Evolutionary conservation across 2,888 invertebrate species (phyloP), one percentile per base, ranked within the genome.

Genomic region (Apodemia zela): DNA sequence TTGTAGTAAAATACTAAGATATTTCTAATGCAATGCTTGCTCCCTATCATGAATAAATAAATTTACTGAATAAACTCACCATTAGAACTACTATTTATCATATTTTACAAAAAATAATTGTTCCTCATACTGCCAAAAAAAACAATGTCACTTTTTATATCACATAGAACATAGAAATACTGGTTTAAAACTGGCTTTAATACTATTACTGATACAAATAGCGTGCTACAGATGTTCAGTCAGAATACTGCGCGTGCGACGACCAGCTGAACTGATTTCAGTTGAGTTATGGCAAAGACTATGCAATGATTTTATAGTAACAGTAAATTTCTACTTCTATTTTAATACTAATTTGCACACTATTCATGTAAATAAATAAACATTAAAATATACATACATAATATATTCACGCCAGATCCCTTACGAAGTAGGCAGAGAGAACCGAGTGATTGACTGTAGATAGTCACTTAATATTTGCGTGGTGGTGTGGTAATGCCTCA

Each of bases 231-330:
- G 51, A 51, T 51, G 13, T 51, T 25, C 5, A 51, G 25, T 21
- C 18, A 18, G 51, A 51, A 51, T 51, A 21, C 51, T 51, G 51
- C 51, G 51, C 51, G 13, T 6, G 51, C 21, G 51, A 21, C 51
- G 51, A 21, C 51, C 51, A 18, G 21, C 18, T 51, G 51, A 51
- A 51, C 51, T 51, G 51, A 51, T 25, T 51, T 51, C 51, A 18
- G 51, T 21, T 10, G 18, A 51, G 51, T 21, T 18, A 15, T 25
- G 54, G 21, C 54, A 54, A 54, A 54, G 54, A 54, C 15, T 54
- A 54, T 54, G 21, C 4, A 21, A 54, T 54, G 11, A 13, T 21
- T 54, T 54, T 3, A n/a, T 42, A 42, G 42, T 42, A 42, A 13
- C 15, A 15, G 4, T 15, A 15, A 2, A 15, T 15, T 15, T 42